Base-by-base conservation (phyloP, 2,797 vertebrate genomes). In the Tachyglossus aculeatus region DNA sequence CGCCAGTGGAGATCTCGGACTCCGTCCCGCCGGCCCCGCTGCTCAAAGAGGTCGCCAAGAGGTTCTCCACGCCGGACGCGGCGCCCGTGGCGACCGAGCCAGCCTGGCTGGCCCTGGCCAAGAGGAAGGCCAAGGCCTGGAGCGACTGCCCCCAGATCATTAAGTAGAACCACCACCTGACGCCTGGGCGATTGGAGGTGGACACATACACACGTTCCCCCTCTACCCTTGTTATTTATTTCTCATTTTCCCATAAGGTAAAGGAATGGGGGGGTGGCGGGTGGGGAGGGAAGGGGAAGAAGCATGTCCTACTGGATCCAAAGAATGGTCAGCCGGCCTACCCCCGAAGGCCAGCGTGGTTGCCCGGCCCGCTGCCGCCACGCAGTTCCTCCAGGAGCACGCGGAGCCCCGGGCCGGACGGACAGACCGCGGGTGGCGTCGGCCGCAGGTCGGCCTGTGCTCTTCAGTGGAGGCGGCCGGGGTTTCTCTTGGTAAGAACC, bases 131-230 rank as follows among this genome's bases (percentile, higher is more conserved):
- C 78, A 99, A 99, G 93, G 98, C 98, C 77, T 99, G 98, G 98
- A 99, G 98, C 72, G 98, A 99, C 94, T 99, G 97, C 86, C 98
- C 98, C 18, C 98, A 99, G 89, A 98, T 99, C 86, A 99, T 99
- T 88, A 99, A 99, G 93, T 99, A 96, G 94, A 88, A 71, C n/a
- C n/a, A 47, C 47, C n/a, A 19, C 32, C 21, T 57, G 19, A 19
- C 32, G 25, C 22, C 10, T 31, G 40, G 24, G n/a, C n/a, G n/a
- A n/a, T 31, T n/a, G n/a, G n/a, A n/a, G n/a, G n/a, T n/a, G n/a
- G n/a, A n/a, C n/a, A n/a, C n/a, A n/a, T n/a, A n/a, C n/a, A n/a
- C n/a, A n/a, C n/a, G n/a, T n/a, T 66, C 37, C 59, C 73, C 52
- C 82, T 87, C 70, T 82, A 74, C 59, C 82, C 74, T 78, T 89